Conservation (phyloP, 2,797 vertebrate genomes). For the Sebastes melanostomus region DNA sequence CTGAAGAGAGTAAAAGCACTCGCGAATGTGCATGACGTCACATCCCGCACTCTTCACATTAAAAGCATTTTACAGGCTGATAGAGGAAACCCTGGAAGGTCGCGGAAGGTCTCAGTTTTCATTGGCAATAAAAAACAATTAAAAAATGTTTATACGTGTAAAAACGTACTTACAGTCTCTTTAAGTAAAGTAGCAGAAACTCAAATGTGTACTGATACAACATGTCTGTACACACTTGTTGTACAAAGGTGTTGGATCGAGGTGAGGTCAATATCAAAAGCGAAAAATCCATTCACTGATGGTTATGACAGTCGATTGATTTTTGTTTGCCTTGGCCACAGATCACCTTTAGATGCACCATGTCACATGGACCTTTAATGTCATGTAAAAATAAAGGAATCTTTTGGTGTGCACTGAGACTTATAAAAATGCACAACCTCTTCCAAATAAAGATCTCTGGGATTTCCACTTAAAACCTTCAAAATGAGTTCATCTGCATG, state of each 20-base stretch:
- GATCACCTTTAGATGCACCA: not conserved
- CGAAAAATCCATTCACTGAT: not conserved
- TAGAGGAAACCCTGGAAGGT: no score
- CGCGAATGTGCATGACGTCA: no score
- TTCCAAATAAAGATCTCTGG: not conserved
- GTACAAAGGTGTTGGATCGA: not conserved
- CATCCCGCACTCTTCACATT: no score
- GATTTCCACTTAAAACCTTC: constrained; percentile 7
- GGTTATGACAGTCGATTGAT: not conserved
- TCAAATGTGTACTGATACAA: no score
- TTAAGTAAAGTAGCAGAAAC: no score
- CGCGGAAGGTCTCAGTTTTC: no score
- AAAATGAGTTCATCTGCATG: constrained; percentile 23
- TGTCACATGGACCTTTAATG: not conserved
- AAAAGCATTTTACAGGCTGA: no score
- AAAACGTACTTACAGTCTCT: no score
- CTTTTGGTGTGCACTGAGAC: not conserved
- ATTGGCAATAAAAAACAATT: no score
- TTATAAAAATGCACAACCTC: not conserved
- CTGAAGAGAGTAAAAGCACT: no score
- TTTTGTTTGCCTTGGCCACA: not conserved
- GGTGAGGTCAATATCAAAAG: not conserved
- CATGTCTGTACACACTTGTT: no score
- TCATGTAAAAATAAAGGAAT: not conserved
- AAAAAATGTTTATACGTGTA: no score